Evolutionary conservation across 2,113 vertebrate species (phyloP).

Genomic region (Ascaphus truei): DNA sequence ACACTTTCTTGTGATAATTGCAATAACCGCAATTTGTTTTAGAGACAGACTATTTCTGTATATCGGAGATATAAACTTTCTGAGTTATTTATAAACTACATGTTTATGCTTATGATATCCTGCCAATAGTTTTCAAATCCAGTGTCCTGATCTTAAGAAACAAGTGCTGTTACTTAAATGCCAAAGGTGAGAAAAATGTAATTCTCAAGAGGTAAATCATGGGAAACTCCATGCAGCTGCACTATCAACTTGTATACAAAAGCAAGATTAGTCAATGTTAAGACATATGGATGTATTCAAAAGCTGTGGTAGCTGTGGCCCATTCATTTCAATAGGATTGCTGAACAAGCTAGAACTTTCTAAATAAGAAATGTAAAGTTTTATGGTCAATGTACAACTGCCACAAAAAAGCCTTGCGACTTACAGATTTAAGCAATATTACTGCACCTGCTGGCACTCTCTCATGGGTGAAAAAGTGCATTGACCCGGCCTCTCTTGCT

Average conservation of each 20-base stretch:
- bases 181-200: constrained; percentile 39
- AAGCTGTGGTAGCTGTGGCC: background rate
- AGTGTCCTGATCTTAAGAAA: constrained; percentile 28
- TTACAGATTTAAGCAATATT: too few species aligned
- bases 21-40: constrained; percentile 25
- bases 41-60: constrained; percentile 24
- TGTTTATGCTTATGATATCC: constrained; percentile 35
- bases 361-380: background rate
- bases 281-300: constrained; percentile 35
- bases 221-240: constrained; percentile 32
- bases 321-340: background rate
- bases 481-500: too few species aligned
- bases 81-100: constrained; percentile 33
- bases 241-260: background rate
- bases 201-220: constrained; percentile 29
- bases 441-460: too few species aligned
- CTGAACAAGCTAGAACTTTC: background rate
- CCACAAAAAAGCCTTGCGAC: background rate
- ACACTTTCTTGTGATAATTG: constrained; percentile 21
- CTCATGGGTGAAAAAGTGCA: too few species aligned
- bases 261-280: constrained; percentile 28
- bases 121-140: constrained; percentile 30
- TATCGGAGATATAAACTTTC: constrained; percentile 36
- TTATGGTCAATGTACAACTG: background rate
- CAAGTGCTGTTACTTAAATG: constrained; percentile 36